phyloP scores from a whole-genome alignment of 2,888 invertebrate species.

The Sminthurinus aureus region DNA sequence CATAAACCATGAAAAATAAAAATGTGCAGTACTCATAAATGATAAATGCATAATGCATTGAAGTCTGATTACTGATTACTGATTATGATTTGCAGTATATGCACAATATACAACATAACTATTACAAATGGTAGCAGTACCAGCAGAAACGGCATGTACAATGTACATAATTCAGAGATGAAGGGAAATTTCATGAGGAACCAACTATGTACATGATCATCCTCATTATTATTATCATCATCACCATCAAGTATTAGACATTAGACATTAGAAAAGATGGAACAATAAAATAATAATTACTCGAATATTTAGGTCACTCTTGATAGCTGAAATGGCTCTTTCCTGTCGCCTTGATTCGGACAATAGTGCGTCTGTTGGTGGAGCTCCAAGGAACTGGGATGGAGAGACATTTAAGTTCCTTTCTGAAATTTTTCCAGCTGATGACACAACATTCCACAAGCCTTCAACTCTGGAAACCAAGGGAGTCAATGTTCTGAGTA shows the following conservation, averaged over 20 bases:
- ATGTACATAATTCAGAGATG: not conserved
- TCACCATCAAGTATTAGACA: not conserved
- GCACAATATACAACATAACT: no score
- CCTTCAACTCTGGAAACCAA: conserved; percentile 59
- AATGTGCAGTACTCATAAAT: not conserved
- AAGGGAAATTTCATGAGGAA: not conserved
- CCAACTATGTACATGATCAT: not conserved
- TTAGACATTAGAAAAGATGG: no score
- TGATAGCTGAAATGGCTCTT: conserved; percentile 58
- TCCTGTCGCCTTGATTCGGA: conserved; percentile 58
- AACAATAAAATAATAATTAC: conserved; percentile 42
- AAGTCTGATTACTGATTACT: no score
- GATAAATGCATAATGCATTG: no score
- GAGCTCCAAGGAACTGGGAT: conserved; percentile 52
- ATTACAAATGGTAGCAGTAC: not conserved
- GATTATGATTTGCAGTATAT: no score
- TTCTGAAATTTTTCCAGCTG: conserved; percentile 46
- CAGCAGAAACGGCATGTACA: not conserved
- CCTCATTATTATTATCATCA: no score
- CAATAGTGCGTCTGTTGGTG: conserved; percentile 55
- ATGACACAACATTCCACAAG: conserved; percentile 57
- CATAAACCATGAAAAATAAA: not conserved
- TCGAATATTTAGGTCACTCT: conserved; percentile 57
- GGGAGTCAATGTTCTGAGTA: conserved; percentile 56
- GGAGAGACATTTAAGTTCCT: conserved; percentile 51